Percentiles rank a stretch among this genome's conserved stretches.
Conservation (phyloP, 1,140 invertebrate species). For the Ceratina calcarata region DNA sequence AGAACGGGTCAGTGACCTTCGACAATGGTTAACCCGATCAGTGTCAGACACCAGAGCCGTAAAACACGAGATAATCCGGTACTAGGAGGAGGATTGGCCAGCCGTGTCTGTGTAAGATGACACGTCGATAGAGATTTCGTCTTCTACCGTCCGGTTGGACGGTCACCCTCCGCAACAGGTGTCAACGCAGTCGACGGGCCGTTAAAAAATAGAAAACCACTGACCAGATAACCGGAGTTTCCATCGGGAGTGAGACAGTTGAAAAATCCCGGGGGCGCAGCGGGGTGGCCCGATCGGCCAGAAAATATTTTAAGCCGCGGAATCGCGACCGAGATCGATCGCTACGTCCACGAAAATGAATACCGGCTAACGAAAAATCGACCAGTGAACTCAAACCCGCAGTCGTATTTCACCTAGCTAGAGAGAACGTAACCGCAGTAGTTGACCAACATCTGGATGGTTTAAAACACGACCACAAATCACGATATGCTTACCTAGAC, state of each 20-base stretch:
- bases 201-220: constrained; percentile 54
- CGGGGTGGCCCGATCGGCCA: constrained; percentile 8
- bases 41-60: not conserved
- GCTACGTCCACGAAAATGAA: constrained; percentile 1
- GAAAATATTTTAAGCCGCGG: constrained; percentile 46
- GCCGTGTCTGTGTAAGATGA: constrained; percentile 22
- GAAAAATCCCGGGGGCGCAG: constrained; percentile 28
- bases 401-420: constrained; percentile 13
- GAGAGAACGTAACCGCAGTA: not conserved
- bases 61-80: not conserved
- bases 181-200: constrained; percentile 32
- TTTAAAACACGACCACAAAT: constrained; percentile 37
- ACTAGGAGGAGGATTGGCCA: not conserved
- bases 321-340: constrained; percentile 15
- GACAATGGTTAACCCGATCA: not conserved
- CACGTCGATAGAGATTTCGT: constrained; percentile 38
- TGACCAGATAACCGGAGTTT: constrained; percentile 28
- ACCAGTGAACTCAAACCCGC: not conserved
- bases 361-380: not conserved
- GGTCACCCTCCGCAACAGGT: constrained; percentile 55
- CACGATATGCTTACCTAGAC: not conserved
- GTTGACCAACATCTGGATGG: constrained; percentile 12
- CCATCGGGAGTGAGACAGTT: constrained; percentile 1
- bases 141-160: constrained; percentile 19
- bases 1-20: no score